Base-by-base conservation (phyloP, 2,888 invertebrate species). In the Petrolisthes cinctipes region DNA sequence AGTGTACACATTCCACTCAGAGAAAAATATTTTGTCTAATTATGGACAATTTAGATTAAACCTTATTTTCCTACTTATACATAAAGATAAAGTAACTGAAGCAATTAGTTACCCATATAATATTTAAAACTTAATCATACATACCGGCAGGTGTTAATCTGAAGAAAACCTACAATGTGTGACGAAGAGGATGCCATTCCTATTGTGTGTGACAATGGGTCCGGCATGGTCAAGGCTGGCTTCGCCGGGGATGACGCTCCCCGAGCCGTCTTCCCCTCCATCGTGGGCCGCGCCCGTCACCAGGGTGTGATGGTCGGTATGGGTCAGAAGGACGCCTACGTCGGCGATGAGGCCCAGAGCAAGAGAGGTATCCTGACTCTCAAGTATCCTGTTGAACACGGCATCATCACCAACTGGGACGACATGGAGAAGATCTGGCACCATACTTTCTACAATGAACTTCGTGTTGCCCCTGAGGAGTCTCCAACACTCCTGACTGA, bases 371-470 rank as follows among this genome's bases (percentile, higher is more conserved):
- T 94, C 92, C 93, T 94, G 82, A 94, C 94, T 88, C 92, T 94
- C 86, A 94, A 94, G 20, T 71, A 71, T 71, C 71, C 71, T n/a
- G 71, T 71, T 14, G 71, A 71, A 71, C 94, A 94, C 92, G 94
- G 94, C 89, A 93, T 94, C 91, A 93, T 94, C 91, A 98, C 98
- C 93, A 98, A 98, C 95, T 98, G 98, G 98, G 98, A 98, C 92
- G 98, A 98, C 92, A 98, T 98, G 98, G 98, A 98, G 94, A 98
- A 98, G 94, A 98, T 98, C 94, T 98, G 98, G 98, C 98, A 98
- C 94, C 98, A 98, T 95, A 98, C 98, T 92, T 98, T 98, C 95
- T 98, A 98, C 96, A 98, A 98, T 93, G 97, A 98, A 94, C 95
- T 98, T 93, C 96, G 98, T 94, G 98, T 98, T 85, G 98, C 87